phyloP scores from a whole-genome alignment of 2,888 invertebrate species.

The Lepidochitona cinerea region DNA sequence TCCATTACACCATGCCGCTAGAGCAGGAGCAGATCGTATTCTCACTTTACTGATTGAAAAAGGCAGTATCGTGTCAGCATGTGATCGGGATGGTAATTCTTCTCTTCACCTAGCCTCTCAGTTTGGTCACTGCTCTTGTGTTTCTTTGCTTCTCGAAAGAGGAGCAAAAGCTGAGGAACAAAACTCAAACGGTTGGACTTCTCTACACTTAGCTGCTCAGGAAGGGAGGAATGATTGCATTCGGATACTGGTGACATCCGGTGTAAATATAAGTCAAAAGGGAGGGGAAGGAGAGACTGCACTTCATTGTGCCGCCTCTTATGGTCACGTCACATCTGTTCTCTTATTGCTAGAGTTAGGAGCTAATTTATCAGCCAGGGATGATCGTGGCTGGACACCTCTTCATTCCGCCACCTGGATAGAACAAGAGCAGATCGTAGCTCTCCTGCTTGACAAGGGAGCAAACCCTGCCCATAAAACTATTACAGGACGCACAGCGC shows the following conservation, averaged over 20 bases:
- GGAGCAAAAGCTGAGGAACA: constrained; percentile 30
- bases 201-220: background rate
- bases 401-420: background rate
- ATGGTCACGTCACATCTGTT: constrained; percentile 90
- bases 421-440: background rate
- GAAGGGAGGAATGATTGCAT: background rate
- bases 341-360: constrained; percentile 79
- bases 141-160: constrained; percentile 29
- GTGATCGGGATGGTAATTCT: constrained; percentile 35
- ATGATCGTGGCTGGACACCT: background rate
- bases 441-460: background rate
- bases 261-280: background rate
- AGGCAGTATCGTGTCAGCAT: background rate
- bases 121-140: constrained; percentile 22
- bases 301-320: constrained; percentile 92
- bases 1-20: background rate
- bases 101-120: constrained; percentile 39
- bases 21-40: background rate
- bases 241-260: background rate
- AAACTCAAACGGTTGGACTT: constrained; percentile 15
- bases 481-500: background rate
- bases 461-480: background rate
- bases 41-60: background rate
- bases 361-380: constrained; percentile 1
- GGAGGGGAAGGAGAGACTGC: constrained; percentile 85